Percentiles rank a stretch among this genome's conserved stretches.
Conservation (phyloP, 2,888 invertebrate genomes). For the Melanargia galathea region DNA sequence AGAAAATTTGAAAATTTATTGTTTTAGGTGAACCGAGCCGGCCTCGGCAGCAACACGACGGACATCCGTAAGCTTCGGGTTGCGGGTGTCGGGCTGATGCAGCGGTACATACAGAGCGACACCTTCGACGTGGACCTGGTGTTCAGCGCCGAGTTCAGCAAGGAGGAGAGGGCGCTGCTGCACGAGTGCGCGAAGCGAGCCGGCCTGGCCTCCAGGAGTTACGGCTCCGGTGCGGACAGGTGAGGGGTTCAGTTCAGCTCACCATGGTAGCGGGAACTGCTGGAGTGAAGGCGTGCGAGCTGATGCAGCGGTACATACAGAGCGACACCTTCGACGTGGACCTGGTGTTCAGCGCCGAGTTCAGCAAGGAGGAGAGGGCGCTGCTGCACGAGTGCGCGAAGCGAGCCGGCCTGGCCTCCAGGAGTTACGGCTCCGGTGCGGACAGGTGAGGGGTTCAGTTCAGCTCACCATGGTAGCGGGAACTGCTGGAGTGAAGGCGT, state of each 20-base stretch:
- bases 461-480: too few relatives aligned
- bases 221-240: conserved; percentile 71
- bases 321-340: conserved; percentile 78
- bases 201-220: conserved; percentile 76
- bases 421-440: conserved; percentile 74
- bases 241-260: not conserved
- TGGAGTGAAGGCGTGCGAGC: too few relatives aligned
- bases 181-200: conserved; percentile 79
- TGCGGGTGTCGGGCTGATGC: conserved; percentile 58
- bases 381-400: conserved; percentile 80
- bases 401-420: conserved; percentile 68
- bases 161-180: conserved; percentile 83
- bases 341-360: conserved; percentile 80
- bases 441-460: conserved; percentile 55
- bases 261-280: not conserved
- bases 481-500: too few relatives aligned
- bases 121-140: conserved; percentile 82
- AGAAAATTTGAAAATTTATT: not conserved
- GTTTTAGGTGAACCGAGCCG: conserved; percentile 65
- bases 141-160: conserved; percentile 81
- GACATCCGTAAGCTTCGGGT: conserved; percentile 52
- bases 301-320: conserved; percentile 59
- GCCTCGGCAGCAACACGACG: conserved; percentile 57
- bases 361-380: conserved; percentile 85
- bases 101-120: conserved; percentile 58